phyloP scores from a whole-genome alignment of 2,888 invertebrate species.

The Caradrina clavipalpis region DNA sequence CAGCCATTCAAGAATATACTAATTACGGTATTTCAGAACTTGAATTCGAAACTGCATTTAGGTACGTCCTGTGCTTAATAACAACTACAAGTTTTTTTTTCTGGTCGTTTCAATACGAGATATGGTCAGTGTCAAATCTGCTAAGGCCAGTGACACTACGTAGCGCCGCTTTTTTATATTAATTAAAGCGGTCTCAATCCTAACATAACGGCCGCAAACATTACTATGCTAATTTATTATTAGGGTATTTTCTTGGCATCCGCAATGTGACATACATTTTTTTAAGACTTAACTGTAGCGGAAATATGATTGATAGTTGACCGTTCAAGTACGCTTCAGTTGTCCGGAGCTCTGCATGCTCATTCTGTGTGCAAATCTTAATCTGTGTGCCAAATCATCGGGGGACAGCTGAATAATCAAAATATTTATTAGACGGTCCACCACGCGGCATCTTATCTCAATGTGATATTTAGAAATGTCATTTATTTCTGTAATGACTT shows the following conservation, averaged over 20 bases:
- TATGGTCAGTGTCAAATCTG: slow-evolving; percentile 62
- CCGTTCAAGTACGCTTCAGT: slow-evolving; percentile 83
- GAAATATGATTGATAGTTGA: slow-evolving; percentile 89
- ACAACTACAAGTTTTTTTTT: slow-evolving; percentile 34
- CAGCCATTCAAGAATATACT: slow-evolving; percentile 9
- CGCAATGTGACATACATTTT: slow-evolving; percentile 89
- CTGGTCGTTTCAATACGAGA: slow-evolving; percentile 31
- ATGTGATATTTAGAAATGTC: slow-evolving; percentile 36
- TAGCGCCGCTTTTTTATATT: slow-evolving; percentile 84
- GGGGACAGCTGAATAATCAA: slow-evolving; percentile 68
- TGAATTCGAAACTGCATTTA: slow-evolving; percentile 36
- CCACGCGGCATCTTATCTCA: slow-evolving; percentile 41
- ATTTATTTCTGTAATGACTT: slow-evolving; percentile 35
- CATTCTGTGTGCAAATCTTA: slow-evolving; percentile 72
- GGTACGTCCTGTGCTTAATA: slow-evolving; percentile 19
- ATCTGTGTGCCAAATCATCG: slow-evolving; percentile 73
- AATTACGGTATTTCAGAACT: slow-evolving; percentile 23
- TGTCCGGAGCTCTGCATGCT: slow-evolving; percentile 68
- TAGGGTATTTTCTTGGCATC: slow-evolving; percentile 89
- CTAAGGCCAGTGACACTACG: slow-evolving; percentile 85
- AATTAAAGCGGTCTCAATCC: slow-evolving; percentile 88
- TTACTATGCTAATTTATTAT: slow-evolving; percentile 90
- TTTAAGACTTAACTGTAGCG: slow-evolving; percentile 89
- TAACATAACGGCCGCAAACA: slow-evolving; percentile 87
- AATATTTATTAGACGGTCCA: slow-evolving; percentile 62